These are phyloP conservation scores for Euwallacea fornicatus DNA, from an alignment of 1,140 invertebrate genomes.

Conservation along the genomic window DNA sequence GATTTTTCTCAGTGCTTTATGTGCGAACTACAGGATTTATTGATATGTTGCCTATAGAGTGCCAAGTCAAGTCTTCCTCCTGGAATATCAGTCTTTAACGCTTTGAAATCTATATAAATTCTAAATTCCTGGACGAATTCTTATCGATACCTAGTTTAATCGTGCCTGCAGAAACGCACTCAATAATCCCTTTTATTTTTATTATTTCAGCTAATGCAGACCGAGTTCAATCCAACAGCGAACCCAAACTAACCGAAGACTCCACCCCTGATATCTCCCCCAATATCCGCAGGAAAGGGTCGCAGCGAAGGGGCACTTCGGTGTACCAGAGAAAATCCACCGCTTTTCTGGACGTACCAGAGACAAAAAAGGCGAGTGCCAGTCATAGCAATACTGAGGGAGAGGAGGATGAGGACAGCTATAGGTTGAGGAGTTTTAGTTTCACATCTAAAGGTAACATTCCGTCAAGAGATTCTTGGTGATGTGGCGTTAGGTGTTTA, in stretches of 20 bases:
- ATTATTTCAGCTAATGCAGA: conserved; percentile 55
- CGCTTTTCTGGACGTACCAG: conserved; percentile 80
- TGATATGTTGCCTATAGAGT: too few relatives aligned
- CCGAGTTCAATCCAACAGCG: conserved; percentile 55
- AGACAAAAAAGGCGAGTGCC: conserved; percentile 39
- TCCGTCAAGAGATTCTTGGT: too few relatives aligned
- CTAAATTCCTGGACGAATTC: too few relatives aligned
- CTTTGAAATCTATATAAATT: too few relatives aligned
- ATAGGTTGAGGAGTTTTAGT: conserved; percentile 85
- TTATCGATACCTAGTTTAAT: background rate
- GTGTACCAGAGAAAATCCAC: conserved; percentile 68
- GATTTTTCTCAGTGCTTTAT: too few relatives aligned
- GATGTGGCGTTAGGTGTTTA: too few relatives aligned
- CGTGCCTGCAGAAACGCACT: background rate
- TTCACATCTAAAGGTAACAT: conserved; percentile 77
- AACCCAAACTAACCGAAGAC: conserved; percentile 50
- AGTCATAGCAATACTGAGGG: conserved; percentile 55
- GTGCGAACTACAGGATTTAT: too few relatives aligned
- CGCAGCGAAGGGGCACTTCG: conserved; percentile 56
- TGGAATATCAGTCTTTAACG: too few relatives aligned
- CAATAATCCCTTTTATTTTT: background rate
- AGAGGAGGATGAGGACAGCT: conserved; percentile 78
- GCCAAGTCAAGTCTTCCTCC: too few relatives aligned
- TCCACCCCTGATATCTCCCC: conserved; percentile 57
- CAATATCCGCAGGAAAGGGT: conserved; percentile 58